Percentiles rank a stretch among this genome's conserved stretches.
These are phyloP conservation scores for Antechinus flavipes DNA, from an alignment of 2,113 vertebrate genomes.

Conservation along the genomic window DNA sequence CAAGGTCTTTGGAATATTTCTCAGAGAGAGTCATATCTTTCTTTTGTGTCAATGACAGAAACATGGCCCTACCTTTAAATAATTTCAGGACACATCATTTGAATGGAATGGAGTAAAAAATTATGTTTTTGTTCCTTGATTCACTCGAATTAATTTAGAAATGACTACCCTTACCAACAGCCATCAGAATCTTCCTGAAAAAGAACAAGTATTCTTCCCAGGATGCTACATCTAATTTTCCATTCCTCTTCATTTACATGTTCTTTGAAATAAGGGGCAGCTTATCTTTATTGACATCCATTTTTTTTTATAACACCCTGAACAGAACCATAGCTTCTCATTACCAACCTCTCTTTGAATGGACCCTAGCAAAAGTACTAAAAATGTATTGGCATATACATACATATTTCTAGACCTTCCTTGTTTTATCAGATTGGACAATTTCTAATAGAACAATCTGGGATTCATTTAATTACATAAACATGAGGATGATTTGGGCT, in stretches of 20 bases:
- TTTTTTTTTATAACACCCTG: conserved; percentile 54
- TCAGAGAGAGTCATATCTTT: not conserved
- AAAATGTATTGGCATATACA: not conserved
- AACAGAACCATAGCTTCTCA: conserved; percentile 45
- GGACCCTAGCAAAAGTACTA: not conserved
- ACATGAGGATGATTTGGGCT: not conserved
- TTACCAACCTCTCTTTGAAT: conserved; percentile 37
- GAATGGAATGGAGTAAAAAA: not conserved
- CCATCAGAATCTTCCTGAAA: conserved; percentile 12
- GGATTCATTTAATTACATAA: not conserved
- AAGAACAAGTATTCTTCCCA: not conserved
- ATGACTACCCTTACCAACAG: not conserved
- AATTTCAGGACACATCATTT: not conserved
- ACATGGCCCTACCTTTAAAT: not conserved
- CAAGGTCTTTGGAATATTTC: not conserved
- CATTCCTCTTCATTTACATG: conserved; percentile 53
- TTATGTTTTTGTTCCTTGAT: not conserved
- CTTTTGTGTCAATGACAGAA: not conserved
- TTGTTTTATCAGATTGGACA: not conserved
- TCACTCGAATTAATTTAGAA: not conserved
- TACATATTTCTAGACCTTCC: not conserved
- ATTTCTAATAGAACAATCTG: not conserved
- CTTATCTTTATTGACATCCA: conserved; percentile 46
- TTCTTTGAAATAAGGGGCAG: conserved; percentile 49
- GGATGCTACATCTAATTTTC: conserved; percentile 13